Base-by-base conservation (phyloP, 92 coral and sea anemone species). In the Plumapathes pennacea region DNA sequence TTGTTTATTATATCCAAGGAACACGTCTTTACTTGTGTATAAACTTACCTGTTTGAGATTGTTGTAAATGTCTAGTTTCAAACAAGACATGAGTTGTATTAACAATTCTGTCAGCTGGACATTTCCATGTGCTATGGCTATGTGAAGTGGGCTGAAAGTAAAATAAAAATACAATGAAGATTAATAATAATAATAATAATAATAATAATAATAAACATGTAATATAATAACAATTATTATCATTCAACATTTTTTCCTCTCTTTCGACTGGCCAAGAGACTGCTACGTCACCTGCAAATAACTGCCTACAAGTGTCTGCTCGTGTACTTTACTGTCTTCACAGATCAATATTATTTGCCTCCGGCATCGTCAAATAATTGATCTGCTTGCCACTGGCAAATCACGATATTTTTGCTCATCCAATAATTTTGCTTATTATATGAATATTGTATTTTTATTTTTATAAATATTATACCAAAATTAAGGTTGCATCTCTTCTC, bases 111-210 rank as follows among this genome's bases (percentile, higher is more conserved):
- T 77, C 14, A 94, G 74, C 19, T 73, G 81, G 12, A 52, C 51
- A 34, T 94, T 90, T 18, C 69, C 72, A 54, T 94, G 98, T 5
- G 90, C 98, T 6, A 89, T 94, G 4, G 98, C 94, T 31, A 94
- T 94, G 56, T 94, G 98, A 45, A 94, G 71, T 20, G 98, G 98
- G 52, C 98, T 94, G 80, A 32, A 50, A 41, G 50, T 10, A 45
- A 46, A 7, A n/a, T n/a, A n/a, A n/a, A n/a, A n/a, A n/a, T n/a
- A n/a, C 12, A 26, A 27, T 12, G 17, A 55, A 55, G 21, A 28
- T 25, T 4, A 31, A 18, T 30, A 21, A 29, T 1, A 21, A 21
- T 19, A n/a, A 13, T 17, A 14, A 52, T 13, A 21, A 34, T 34
- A 8, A 34, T 34, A 7, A 15, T 25, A 14, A 11, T 20, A 23